A percentile compares a stretch with the other conserved stretches of the same genome.
Conservation (phyloP, 2,113 vertebrate genomes). For the Ceuthmochares aereus region DNA sequence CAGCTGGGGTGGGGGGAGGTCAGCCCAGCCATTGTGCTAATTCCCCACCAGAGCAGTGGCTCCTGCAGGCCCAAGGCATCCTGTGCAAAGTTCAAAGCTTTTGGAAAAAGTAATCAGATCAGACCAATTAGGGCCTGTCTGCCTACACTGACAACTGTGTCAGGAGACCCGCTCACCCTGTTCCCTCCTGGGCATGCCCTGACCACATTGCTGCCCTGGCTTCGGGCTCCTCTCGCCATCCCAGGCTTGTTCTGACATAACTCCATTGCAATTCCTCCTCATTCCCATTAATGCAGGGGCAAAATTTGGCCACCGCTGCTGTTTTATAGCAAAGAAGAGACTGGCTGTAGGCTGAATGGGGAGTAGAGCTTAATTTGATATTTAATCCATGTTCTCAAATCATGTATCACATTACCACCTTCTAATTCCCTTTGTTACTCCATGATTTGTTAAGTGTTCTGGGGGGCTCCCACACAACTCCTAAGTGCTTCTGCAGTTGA, state of each 20-base stretch:
- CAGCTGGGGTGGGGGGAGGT: neutral
- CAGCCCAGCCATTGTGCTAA: slow-evolving; percentile 27
- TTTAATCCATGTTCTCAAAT: slow-evolving; percentile 21
- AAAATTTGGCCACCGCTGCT: neutral
- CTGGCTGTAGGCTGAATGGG: neutral
- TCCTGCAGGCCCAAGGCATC: slow-evolving; percentile 26
- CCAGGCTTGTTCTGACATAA: slow-evolving; percentile 7
- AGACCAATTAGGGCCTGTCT: slow-evolving; percentile 57
- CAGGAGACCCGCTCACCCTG: neutral
- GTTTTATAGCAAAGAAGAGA: neutral
- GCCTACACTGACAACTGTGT: slow-evolving; percentile 52
- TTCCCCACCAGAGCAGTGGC: neutral
- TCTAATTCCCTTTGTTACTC: slow-evolving; percentile 56
- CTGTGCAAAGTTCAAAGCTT: slow-evolving; percentile 61
- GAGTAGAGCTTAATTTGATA: slow-evolving; percentile 5
- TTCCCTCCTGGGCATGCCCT: slow-evolving; percentile 18
- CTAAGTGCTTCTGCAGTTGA: slow-evolving; percentile 59
- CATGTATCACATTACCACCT: neutral
- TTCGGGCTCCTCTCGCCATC: slow-evolving; percentile 10
- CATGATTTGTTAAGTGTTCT: slow-evolving; percentile 49
- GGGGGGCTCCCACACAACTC: slow-evolving; percentile 25
- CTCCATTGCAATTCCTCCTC: neutral
- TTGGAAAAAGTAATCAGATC: slow-evolving; percentile 47
- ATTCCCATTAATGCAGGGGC: neutral
- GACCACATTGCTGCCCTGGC: neutral